These are phyloP conservation scores for Lithodes maja DNA, from an alignment of 2,888 invertebrate genomes.

Conservation along the genomic window DNA sequence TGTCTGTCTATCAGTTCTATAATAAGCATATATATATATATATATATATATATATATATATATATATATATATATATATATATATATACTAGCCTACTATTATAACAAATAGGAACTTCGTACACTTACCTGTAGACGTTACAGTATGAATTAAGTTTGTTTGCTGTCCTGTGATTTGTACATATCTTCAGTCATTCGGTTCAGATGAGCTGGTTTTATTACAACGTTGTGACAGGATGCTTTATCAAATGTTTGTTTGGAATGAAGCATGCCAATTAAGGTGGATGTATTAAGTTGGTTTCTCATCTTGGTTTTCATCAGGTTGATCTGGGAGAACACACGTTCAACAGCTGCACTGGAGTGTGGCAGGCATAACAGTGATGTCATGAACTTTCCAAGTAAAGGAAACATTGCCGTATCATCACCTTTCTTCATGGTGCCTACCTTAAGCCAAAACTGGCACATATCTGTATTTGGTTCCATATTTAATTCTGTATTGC, in stretches of 20 bases:
- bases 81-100: too few relatives aligned
- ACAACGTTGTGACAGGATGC: constrained; percentile 23
- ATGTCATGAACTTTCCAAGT: neutral
- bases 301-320: constrained; percentile 10
- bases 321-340: neutral
- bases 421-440: constrained; percentile 39
- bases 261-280: constrained; percentile 28
- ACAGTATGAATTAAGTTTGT: too few relatives aligned
- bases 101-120: too few relatives aligned
- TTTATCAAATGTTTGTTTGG: constrained; percentile 21
- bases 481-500: constrained; percentile 29
- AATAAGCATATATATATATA: too few relatives aligned
- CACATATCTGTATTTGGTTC: neutral
- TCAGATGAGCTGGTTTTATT: constrained; percentile 68
- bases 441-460: constrained; percentile 23
- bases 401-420: constrained; percentile 1
- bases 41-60: too few relatives aligned
- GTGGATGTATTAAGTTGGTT: constrained; percentile 5
- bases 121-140: too few relatives aligned
- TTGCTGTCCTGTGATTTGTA: neutral
- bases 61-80: too few relatives aligned
- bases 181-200: constrained; percentile 32
- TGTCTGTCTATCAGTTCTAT: too few relatives aligned
- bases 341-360: constrained; percentile 22
- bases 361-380: neutral